Evolutionary conservation across 1,140 invertebrate genomes (phyloP).

Genomic region (Epicauta chinensis): DNA sequence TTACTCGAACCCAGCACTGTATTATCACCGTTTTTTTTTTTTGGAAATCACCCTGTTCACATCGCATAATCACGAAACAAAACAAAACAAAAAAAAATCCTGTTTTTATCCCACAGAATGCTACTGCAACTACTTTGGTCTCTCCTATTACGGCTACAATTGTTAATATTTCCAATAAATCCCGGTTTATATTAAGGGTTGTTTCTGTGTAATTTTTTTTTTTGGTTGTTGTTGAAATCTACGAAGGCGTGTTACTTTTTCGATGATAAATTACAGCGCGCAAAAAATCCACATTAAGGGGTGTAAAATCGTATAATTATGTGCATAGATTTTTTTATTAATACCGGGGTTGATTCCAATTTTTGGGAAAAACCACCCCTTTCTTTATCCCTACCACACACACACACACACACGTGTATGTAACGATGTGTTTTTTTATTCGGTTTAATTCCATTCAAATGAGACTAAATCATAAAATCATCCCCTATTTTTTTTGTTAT

Average conservation of each 20-base stretch:
- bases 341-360: not conserved
- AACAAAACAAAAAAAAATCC: no score
- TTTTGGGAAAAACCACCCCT: constrained; percentile 2
- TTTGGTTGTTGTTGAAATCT: constrained; percentile 2
- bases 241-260: constrained; percentile 6
- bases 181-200: constrained; percentile 6
- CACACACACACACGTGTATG: constrained; percentile 4
- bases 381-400: not conserved
- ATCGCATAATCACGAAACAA: no score
- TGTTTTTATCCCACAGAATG: constrained; percentile 26
- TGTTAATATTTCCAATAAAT: not conserved
- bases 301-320: constrained; percentile 11
- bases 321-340: constrained; percentile 6
- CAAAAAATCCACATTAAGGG: constrained; percentile 14
- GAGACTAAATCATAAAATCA: not conserved
- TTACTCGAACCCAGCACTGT: no score
- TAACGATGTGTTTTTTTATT: not conserved
- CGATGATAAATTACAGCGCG: constrained; percentile 9
- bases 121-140: constrained; percentile 27
- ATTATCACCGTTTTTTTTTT: no score
- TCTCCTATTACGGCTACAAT: constrained; percentile 23
- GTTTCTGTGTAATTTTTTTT: not conserved
- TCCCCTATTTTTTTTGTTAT: not conserved
- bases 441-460: not conserved
- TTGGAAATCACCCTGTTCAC: constrained; percentile 4